phyloP scores from a whole-genome alignment of 2,113 vertebrate species.

The Scortum barcoo region DNA sequence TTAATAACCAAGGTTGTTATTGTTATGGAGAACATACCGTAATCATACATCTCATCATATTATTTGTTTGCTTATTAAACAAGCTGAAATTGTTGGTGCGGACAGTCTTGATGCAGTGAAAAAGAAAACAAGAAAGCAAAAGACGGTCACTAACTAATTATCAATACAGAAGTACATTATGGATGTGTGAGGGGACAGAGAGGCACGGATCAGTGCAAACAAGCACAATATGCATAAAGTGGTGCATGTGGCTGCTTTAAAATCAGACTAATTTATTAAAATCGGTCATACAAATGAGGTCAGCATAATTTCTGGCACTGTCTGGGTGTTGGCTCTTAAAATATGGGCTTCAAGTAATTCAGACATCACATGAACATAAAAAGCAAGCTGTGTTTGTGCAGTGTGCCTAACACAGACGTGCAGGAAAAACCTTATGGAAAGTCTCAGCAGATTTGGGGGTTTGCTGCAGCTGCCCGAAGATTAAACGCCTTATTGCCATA shows the following conservation, averaged over 20 bases:
- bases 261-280: slow-evolving; percentile 43
- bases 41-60: slow-evolving; percentile 58
- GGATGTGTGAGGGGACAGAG: slow-evolving; percentile 23
- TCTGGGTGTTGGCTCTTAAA: slow-evolving; percentile 39
- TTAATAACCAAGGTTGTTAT: slow-evolving; percentile 51
- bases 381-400: slow-evolving; percentile 42
- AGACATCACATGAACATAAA: slow-evolving; percentile 38
- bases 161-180: slow-evolving; percentile 45
- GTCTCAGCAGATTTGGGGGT: slow-evolving; percentile 35
- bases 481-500: slow-evolving; percentile 61
- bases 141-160: slow-evolving; percentile 51
- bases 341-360: slow-evolving; percentile 43
- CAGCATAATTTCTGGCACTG: slow-evolving; percentile 40
- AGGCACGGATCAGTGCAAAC: slow-evolving; percentile 20
- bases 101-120: slow-evolving; percentile 10
- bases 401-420: slow-evolving; percentile 12
- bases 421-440: slow-evolving; percentile 43
- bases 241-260: slow-evolving; percentile 22
- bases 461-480: slow-evolving; percentile 56
- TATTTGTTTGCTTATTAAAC: slow-evolving; percentile 60
- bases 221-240: slow-evolving; percentile 36
- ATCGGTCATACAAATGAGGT: slow-evolving; percentile 55
- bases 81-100: slow-evolving; percentile 20
- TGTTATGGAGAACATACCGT: slow-evolving; percentile 45
- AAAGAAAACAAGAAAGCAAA: too few species aligned